A percentile compares a stretch with the other conserved stretches of the same genome.
Evolutionary conservation across 2,888 invertebrate genomes (phyloP).

Genomic region (Clitarchus hookeri): DNA sequence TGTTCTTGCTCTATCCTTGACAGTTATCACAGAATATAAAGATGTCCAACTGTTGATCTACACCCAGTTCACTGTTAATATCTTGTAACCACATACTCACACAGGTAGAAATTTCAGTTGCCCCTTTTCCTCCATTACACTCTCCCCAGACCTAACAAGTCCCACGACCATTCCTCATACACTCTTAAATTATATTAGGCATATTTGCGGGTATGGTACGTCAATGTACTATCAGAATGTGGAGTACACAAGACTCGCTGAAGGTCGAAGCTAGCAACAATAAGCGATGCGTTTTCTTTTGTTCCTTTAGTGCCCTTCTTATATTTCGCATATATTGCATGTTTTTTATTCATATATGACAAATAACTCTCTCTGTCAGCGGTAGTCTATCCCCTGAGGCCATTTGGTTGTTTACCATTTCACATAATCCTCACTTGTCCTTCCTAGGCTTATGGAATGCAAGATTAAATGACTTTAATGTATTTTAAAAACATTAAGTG

Average conservation of each 20-base stretch:
- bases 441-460: constrained; percentile 6
- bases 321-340: not conserved
- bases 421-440: not conserved
- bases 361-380: not conserved
- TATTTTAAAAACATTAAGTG: not conserved
- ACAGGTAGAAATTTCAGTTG: not conserved
- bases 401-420: not conserved
- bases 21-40: not conserved
- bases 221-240: not conserved
- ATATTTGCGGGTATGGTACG: constrained; percentile 3
- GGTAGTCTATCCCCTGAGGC: constrained; percentile 5
- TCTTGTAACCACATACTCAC: not conserved
- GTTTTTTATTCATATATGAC: not conserved
- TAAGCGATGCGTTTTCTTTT: constrained; percentile 15
- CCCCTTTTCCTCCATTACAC: not conserved
- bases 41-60: not conserved
- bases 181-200: constrained; percentile 16
- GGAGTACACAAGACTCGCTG: constrained; percentile 10
- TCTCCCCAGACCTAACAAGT: not conserved
- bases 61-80: no score
- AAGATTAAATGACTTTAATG: not conserved
- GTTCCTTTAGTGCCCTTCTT: not conserved
- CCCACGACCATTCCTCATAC: constrained; percentile 16
- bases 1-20: not conserved
- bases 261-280: constrained; percentile 18